Base-by-base conservation (phyloP, 2,797 vertebrate genomes). In the Echeneis naucrates region DNA sequence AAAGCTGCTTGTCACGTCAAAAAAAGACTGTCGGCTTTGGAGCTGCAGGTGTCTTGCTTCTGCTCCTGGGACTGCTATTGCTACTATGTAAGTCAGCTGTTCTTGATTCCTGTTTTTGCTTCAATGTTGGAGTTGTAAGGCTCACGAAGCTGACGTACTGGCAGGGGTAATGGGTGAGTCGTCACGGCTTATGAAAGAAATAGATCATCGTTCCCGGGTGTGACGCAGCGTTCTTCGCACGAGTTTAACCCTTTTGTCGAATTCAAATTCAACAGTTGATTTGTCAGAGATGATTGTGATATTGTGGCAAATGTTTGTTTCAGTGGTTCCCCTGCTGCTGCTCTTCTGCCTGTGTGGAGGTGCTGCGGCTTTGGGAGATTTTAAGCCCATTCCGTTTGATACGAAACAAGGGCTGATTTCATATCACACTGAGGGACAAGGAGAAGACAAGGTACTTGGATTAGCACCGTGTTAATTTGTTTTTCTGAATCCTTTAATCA, bases 381-480 rank as follows among this genome's bases (percentile, higher is more conserved):
- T 95, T 69, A 94, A 95, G 0, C 32, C 89, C 7, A 92, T 95
- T 23, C 94, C 94, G 0, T 87, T 84, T 37, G 93, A 89, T 4
- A 89, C 95, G 0, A 95, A 94, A 78, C 94, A 95, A 0, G 92
- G 95, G 79, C 81, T 99, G 78, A 96, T 95, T 17, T 75, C 90
- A 1, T 98, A 97, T 87, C 96, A 97, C 88, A 97, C 95, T 0
- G 98, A 99, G 90, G 96, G 96, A 68, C 95, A 95, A 6, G 96
- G 97, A 0, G 96, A 98, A 80, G 94, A 98, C 86, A 96, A 95
- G 95, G 97, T 96, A 93, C 13, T 30, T 60, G 58, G 5, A 60
- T 56, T 30, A 14, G 9, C 32, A 4, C 32, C 17, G 3, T 40
- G 24, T 12, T 62, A 2, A 19, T 8, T 19, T 27, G 2, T 48